These are phyloP conservation scores for Paedocypris micromegethes DNA, from an alignment of 2,797 vertebrate species.

Conservation along the genomic window DNA sequence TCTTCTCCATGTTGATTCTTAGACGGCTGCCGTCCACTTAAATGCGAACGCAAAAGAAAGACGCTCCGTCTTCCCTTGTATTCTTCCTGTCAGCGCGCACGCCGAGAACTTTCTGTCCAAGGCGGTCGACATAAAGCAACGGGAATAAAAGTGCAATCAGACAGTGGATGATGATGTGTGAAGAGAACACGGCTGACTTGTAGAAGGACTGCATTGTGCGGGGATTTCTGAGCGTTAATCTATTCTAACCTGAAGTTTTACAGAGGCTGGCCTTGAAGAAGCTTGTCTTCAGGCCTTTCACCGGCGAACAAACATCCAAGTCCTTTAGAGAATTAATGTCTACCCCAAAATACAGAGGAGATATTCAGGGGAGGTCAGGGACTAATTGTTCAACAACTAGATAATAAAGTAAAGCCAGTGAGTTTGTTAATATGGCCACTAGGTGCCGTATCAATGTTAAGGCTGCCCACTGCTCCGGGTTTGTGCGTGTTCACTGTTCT, in stretches of 20 bases:
- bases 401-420: too few relatives aligned
- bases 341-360: too few relatives aligned
- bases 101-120: conserved; percentile 31
- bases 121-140: conserved; percentile 13
- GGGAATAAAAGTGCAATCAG: conserved; percentile 42
- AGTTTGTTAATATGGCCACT: too few relatives aligned
- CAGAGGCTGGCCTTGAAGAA: conserved; percentile 42
- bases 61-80: conserved; percentile 13
- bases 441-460: too few relatives aligned
- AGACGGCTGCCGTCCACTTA: conserved; percentile 29
- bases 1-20: conserved; percentile 31
- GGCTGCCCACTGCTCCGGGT: too few relatives aligned
- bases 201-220: conserved; percentile 40
- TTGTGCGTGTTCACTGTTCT: too few relatives aligned
- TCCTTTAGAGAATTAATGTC: too few relatives aligned
- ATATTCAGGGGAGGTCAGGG: too few relatives aligned
- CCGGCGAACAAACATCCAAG: conserved; percentile 28
- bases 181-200: conserved; percentile 37
- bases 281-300: conserved; percentile 30
- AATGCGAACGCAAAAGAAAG: conserved; percentile 29
- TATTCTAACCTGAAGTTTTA: conserved; percentile 37
- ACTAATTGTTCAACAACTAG: too few relatives aligned
- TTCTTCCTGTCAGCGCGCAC: background rate
- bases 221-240: conserved; percentile 24
- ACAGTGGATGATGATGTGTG: conserved; percentile 16